These are phyloP conservation scores for Holcopasites calliopsidis DNA, from an alignment of 1,140 invertebrate species.

Conservation along the genomic window DNA sequence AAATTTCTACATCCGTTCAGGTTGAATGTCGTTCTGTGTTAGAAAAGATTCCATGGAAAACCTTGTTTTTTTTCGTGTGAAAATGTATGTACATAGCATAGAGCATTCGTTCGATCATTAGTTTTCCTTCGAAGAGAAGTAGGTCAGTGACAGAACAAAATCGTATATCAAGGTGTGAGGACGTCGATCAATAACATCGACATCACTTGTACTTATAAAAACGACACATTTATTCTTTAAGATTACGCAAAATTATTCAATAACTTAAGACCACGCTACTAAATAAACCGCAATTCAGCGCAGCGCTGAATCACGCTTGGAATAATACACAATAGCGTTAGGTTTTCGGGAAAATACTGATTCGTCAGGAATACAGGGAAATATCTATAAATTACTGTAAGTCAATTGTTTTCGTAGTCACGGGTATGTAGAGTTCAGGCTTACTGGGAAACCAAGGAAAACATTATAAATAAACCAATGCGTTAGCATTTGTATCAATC, in stretches of 20 bases:
- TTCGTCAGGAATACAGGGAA: slow-evolving; percentile 14
- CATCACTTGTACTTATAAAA: not conserved
- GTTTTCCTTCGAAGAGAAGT: not conserved
- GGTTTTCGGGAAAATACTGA: slow-evolving; percentile 30
- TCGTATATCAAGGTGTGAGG: too few relatives aligned
- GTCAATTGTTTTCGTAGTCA: not conserved
- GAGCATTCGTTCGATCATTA: too few relatives aligned
- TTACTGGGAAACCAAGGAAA: not conserved
- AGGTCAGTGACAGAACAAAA: not conserved
- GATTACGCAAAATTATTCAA: slow-evolving; percentile 26
- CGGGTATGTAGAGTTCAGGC: not conserved
- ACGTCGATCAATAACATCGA: not conserved
- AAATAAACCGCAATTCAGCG: not conserved
- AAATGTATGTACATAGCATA: too few relatives aligned
- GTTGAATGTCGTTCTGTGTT: not conserved
- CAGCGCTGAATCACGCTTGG: not conserved
- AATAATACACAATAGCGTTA: not conserved
- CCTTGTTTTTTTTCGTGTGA: too few relatives aligned
- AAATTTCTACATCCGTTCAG: not conserved
- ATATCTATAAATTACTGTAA: not conserved
- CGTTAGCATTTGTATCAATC: not conserved
- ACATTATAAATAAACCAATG: slow-evolving; percentile 10
- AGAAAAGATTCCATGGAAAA: too few relatives aligned
- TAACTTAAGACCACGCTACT: slow-evolving; percentile 8
- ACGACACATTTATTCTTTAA: slow-evolving; percentile 5